Evolutionary conservation across 2,113 vertebrate species (phyloP).

Genomic region (Clarias gariepinus): DNA sequence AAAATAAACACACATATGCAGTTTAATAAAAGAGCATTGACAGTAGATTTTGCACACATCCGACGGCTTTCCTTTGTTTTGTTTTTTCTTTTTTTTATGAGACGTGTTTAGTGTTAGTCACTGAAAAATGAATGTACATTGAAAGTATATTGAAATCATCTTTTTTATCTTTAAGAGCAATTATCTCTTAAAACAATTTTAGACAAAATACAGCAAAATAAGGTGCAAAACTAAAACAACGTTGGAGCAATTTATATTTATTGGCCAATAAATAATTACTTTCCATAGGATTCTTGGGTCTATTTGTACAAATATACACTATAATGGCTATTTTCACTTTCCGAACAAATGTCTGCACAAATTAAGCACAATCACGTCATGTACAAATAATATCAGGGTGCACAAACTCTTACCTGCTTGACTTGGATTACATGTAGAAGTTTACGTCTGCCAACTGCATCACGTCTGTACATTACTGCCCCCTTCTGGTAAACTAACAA

Average conservation of each 20-base stretch:
- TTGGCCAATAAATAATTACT: not conserved
- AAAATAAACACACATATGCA: no score
- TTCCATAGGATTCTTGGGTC: not conserved
- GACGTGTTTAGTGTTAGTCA: not conserved
- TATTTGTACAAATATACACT: not conserved
- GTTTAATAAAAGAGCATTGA: not conserved
- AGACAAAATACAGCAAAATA: not conserved
- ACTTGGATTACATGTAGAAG: not conserved
- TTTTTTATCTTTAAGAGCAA: no score
- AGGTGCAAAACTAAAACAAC: not conserved
- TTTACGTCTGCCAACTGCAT: not conserved
- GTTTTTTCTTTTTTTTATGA: not conserved
- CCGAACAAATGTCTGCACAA: not conserved
- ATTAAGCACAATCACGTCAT: not conserved
- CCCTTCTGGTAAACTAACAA: conserved; percentile 10
- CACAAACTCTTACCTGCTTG: not conserved
- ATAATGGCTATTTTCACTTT: not conserved
- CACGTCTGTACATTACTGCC: not conserved
- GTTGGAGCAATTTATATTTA: not conserved
- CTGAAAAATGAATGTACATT: no score
- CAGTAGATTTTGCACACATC: not conserved
- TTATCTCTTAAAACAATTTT: no score
- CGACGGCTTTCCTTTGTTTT: not conserved
- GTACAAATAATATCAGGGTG: not conserved
- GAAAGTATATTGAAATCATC: no score